Percentiles rank a stretch among this genome's conserved stretches.
These are phyloP conservation scores for Rhabdomys dilectus DNA, from an alignment of 2,113 vertebrate genomes.

Conservation along the genomic window DNA sequence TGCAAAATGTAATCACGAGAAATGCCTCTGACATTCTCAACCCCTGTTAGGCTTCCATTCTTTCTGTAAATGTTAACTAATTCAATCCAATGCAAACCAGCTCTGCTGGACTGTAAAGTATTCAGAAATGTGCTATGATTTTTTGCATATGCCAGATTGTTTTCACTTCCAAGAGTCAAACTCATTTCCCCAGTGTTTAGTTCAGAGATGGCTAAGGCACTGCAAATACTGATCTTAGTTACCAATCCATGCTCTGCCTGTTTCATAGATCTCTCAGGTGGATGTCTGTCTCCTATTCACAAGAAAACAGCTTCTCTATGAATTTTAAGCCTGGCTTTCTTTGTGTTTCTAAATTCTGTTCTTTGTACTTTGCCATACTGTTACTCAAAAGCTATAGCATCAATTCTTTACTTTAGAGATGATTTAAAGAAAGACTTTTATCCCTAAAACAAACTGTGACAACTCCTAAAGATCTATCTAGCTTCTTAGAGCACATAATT, in stretches of 20 bases:
- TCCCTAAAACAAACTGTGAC: not conserved
- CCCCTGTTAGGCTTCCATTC: not conserved
- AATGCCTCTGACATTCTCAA: constrained; percentile 12
- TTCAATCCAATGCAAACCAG: constrained; percentile 33
- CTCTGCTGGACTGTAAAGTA: constrained; percentile 47
- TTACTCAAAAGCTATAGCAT: not conserved
- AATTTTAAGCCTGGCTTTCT: not conserved
- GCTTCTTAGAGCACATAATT: not conserved
- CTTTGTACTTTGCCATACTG: not conserved
- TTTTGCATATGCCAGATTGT: constrained; percentile 47
- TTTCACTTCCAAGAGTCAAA: constrained; percentile 57
- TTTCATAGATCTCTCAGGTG: not conserved
- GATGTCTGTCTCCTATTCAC: not conserved
- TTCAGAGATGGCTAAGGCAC: not conserved
- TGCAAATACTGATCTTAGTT: not conserved
- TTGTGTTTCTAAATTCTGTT: not conserved
- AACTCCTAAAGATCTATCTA: not conserved
- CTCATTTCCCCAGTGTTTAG: constrained; percentile 26
- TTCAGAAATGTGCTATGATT: constrained; percentile 49
- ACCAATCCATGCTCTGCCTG: not conserved
- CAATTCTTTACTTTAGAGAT: not conserved
- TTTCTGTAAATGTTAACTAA: constrained; percentile 71
- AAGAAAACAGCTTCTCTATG: not conserved
- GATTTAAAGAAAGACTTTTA: not conserved
- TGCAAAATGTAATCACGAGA: not conserved